These are phyloP conservation scores for Hydriomena furcata DNA, from an alignment of 2,888 invertebrate species.

Conservation along the genomic window DNA sequence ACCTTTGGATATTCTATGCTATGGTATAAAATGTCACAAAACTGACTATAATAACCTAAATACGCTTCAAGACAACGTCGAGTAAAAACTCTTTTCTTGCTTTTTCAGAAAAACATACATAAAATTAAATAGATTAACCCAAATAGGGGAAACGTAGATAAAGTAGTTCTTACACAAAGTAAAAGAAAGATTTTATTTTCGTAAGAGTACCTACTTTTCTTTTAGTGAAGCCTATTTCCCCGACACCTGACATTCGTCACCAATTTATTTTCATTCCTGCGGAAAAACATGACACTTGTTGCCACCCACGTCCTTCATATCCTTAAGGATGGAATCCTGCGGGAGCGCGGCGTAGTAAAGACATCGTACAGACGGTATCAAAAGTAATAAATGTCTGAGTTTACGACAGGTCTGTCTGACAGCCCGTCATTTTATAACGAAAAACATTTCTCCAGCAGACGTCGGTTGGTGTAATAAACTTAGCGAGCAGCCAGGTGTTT, in stretches of 20 bases:
- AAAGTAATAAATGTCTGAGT: slow-evolving; percentile 66
- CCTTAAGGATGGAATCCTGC: slow-evolving; percentile 25
- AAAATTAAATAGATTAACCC: too few species aligned
- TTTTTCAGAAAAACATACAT: too few species aligned
- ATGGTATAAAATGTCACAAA: too few species aligned
- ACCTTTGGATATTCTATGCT: too few species aligned
- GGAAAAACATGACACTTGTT: slow-evolving; percentile 44
- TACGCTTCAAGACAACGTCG: too few species aligned
- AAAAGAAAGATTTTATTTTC: too few species aligned
- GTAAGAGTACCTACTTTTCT: slow-evolving; percentile 1
- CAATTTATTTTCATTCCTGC: slow-evolving; percentile 33
- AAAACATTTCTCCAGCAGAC: slow-evolving; percentile 59
- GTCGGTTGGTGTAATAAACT: slow-evolving; percentile 55
- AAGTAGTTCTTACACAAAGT: too few species aligned
- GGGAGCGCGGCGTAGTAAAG: slow-evolving; percentile 36
- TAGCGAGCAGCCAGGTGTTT: slow-evolving; percentile 55
- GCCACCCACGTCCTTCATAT: slow-evolving; percentile 36
- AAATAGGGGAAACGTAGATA: too few species aligned
- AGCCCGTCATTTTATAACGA: slow-evolving; percentile 51
- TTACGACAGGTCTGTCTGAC: slow-evolving; percentile 56
- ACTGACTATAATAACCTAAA: too few species aligned
- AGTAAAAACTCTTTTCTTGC: too few species aligned
- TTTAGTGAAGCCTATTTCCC: neutral
- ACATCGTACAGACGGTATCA: slow-evolving; percentile 51
- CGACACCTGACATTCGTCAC: slow-evolving; percentile 20